Conservation (phyloP, 2,113 vertebrate genomes). For the Aleadryas rufinucha region DNA sequence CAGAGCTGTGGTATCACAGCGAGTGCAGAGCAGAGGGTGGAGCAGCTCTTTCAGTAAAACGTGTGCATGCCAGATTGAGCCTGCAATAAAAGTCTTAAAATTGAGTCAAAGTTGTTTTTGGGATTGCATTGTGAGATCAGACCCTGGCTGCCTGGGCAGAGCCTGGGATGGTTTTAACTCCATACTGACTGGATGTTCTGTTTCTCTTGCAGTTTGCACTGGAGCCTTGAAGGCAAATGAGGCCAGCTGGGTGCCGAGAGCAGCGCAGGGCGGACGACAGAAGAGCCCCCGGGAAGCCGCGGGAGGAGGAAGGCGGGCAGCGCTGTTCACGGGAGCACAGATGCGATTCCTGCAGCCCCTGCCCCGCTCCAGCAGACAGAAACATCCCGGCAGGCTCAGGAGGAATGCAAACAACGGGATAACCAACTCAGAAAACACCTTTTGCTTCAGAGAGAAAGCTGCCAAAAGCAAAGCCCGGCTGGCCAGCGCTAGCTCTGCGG, state of each 20-base stretch:
- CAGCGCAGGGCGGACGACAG: fast-evolving
- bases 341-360: not conserved
- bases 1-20: fast-evolving
- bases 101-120: not conserved
- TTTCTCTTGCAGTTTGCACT: not conserved
- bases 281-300: not conserved
- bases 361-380: not conserved
- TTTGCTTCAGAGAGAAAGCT: not conserved
- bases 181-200: fast-evolving
- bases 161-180: not conserved
- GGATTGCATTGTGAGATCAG: not conserved
- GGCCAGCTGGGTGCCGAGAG: not conserved
- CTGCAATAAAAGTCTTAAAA: not conserved
- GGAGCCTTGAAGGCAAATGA: not conserved
- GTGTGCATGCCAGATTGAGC: fast-evolving
- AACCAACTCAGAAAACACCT: not conserved
- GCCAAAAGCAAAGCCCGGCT: not conserved
- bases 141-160: not conserved
- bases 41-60: not conserved
- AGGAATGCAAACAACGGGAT: not conserved
- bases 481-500: fast-evolving
- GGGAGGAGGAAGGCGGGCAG: not conserved
- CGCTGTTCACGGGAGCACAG: not conserved
- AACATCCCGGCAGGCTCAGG: not conserved
- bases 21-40: not conserved